phyloP scores from a whole-genome alignment of 2,888 invertebrate species.

The Watsonalla binaria region DNA sequence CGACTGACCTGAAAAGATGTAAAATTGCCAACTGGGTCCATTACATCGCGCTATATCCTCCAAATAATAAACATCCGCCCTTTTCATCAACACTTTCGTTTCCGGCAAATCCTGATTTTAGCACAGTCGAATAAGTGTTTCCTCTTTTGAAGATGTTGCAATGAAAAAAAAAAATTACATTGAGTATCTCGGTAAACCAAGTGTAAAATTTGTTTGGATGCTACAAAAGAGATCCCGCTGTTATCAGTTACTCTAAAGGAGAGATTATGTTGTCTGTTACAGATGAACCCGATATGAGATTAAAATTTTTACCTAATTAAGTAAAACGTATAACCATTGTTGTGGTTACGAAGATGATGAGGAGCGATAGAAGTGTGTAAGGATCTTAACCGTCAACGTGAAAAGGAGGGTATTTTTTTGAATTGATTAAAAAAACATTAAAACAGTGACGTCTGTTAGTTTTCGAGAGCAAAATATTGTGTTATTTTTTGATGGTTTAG shows the following conservation, averaged over 20 bases:
- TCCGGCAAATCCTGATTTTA: slow-evolving; percentile 9
- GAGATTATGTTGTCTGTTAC: slow-evolving; percentile 35
- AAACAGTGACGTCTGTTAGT: no score
- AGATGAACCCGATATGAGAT: slow-evolving; percentile 33
- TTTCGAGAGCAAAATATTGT: no score
- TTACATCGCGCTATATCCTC: slow-evolving; percentile 3
- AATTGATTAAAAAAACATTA: no score
- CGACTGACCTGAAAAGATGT: no score
- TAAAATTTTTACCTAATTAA: slow-evolving; percentile 21
- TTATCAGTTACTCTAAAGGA: slow-evolving; percentile 33
- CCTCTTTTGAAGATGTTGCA: neutral
- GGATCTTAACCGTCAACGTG: no score
- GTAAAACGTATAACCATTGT: neutral
- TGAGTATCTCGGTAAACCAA: slow-evolving; percentile 24
- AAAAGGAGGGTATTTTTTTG: no score
- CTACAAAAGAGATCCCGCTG: slow-evolving; percentile 24
- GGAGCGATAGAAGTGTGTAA: neutral
- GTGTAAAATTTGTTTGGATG: slow-evolving; percentile 33
- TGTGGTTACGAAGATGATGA: neutral
- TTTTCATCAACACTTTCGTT: slow-evolving; percentile 7
- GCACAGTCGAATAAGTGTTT: neutral
- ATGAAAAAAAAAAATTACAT: slow-evolving; percentile 7
- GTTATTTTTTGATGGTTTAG: no score
- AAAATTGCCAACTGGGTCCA: no score
- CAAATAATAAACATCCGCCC: slow-evolving; percentile 27